Evolutionary conservation across 2,888 invertebrate genomes (phyloP).

Genomic region (Drosophila vallismaia): DNA sequence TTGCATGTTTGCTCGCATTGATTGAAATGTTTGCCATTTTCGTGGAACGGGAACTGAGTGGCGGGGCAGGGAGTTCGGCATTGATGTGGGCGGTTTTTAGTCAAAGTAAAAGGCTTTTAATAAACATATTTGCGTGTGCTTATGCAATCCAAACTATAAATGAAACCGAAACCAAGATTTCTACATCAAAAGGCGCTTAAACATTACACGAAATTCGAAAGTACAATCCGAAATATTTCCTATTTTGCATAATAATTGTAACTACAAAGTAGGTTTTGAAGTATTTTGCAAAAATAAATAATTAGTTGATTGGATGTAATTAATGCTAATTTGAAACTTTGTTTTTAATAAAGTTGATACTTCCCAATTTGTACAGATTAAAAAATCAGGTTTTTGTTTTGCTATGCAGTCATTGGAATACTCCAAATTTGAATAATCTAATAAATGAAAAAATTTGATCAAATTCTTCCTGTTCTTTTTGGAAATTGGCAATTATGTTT

Average conservation of each 20-base stretch:
- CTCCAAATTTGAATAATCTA: background rate
- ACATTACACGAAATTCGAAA: conserved; percentile 38
- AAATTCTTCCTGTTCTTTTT: background rate
- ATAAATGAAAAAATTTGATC: conserved; percentile 1
- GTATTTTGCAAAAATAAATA: background rate
- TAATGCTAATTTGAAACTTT: background rate
- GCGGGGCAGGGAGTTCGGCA: conserved; percentile 4
- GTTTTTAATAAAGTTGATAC: background rate
- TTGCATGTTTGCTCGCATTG: conserved; percentile 41
- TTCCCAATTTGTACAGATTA: background rate
- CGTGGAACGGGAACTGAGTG: background rate
- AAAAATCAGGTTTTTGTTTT: background rate
- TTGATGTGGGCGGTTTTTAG: conserved; percentile 42
- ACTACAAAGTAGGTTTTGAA: background rate
- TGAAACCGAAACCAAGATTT: conserved; percentile 32
- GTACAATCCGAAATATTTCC: conserved; percentile 30
- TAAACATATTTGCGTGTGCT: conserved; percentile 58
- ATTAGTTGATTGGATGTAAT: background rate
- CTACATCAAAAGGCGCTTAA: conserved; percentile 46
- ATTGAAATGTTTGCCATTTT: conserved; percentile 50
- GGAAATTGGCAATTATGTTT: background rate
- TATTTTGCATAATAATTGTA: conserved; percentile 9
- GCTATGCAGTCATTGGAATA: background rate
- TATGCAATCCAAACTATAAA: conserved; percentile 56
- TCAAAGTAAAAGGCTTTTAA: conserved; percentile 70